phyloP scores from a whole-genome alignment of 2,113 vertebrate species.

The Motacilla alba region DNA sequence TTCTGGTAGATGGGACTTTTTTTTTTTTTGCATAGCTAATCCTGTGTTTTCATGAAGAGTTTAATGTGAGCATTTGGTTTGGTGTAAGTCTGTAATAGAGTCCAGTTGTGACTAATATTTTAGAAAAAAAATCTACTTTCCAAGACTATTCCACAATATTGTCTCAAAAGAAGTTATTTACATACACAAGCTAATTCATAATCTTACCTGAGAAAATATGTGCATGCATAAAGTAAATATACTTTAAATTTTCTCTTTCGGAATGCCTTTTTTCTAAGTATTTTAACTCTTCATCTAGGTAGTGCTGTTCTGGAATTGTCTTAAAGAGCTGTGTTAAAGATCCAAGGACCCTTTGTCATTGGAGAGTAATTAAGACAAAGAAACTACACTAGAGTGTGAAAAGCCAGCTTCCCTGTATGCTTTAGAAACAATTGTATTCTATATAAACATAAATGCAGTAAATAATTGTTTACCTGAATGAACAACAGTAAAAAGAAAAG shows the following conservation, averaged over 20 bases:
- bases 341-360: not conserved
- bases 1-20: not conserved
- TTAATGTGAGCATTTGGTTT: not conserved
- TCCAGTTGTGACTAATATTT: not conserved
- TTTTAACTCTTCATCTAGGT: not conserved
- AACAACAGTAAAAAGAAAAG: not conserved
- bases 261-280: not conserved
- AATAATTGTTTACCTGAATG: not conserved
- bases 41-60: not conserved
- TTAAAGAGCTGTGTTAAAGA: not conserved
- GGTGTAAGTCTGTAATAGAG: not conserved
- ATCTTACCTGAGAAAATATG: not conserved
- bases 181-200: not conserved
- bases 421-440: not conserved
- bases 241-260: not conserved
- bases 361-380: not conserved
- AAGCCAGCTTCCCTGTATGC: not conserved
- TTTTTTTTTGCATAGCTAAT: not conserved
- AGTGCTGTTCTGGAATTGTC: not conserved
- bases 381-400: not conserved
- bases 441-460: not conserved
- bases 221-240: not conserved
- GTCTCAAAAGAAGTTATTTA: not conserved
- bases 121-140: not conserved
- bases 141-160: not conserved